Evolutionary conservation across 2,797 vertebrate genomes (phyloP).

Genomic region (Mycteria americana): DNA sequence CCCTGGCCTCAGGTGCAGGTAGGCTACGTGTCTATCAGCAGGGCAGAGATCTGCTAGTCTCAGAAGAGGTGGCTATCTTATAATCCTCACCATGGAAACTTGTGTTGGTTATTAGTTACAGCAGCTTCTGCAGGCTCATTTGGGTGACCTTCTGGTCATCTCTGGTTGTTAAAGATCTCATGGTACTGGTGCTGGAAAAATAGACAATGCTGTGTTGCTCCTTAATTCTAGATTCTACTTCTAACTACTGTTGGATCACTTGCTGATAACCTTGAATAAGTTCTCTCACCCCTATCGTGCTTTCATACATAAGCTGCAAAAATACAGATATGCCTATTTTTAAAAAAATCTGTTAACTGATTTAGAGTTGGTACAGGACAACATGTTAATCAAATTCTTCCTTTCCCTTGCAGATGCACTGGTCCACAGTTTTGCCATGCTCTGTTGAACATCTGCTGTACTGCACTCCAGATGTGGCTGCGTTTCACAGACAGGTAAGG

Average conservation of each 20-base stretch:
- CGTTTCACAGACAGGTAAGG: not conserved
- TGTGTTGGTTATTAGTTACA: slow-evolving; percentile 9
- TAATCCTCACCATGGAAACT: not conserved
- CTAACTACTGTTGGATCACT: not conserved
- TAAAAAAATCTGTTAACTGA: not conserved
- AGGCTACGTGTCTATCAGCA: not conserved
- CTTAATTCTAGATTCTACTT: not conserved
- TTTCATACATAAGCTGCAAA: not conserved
- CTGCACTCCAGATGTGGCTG: not conserved
- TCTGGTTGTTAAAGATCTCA: not conserved
- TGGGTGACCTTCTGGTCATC: not conserved
- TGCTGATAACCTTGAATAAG: not conserved
- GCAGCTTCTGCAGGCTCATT: not conserved
- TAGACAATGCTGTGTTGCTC: not conserved
- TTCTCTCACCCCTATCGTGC: not conserved
- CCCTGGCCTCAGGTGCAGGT: slow-evolving; percentile 25
- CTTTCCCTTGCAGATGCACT: not conserved
- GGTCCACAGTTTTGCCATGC: not conserved
- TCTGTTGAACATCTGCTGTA: not conserved
- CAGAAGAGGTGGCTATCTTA: not conserved
- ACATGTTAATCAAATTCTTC: not conserved
- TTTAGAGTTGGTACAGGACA: not conserved
- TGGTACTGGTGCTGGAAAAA: not conserved
- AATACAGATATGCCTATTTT: not conserved
- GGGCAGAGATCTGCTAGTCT: not conserved